Evolutionary conservation across 2,113 vertebrate genomes (phyloP), one percentile per base, ranked within the genome.

Genomic region (Crotophaga sulcirostris): DNA sequence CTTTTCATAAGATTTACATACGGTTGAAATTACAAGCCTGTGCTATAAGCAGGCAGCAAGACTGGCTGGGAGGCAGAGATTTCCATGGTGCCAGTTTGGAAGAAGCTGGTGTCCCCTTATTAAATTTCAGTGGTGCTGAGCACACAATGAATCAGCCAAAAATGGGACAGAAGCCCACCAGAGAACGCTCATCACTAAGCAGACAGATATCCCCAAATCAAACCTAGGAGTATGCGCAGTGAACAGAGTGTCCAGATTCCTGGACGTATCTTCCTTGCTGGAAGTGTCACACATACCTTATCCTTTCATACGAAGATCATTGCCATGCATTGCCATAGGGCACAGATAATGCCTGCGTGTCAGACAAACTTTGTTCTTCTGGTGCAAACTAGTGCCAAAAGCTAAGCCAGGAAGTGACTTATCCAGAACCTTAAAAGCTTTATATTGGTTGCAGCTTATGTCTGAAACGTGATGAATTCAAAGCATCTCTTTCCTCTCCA

Each of bases 251-350:
- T 56, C 51, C 28, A 56, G 11, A 6, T 40, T 78, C 82, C 69
- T 62, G 85, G 49, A n/a, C 11, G 38, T 1, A 4, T 29, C 16
- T 79, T 26, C 26, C 7, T 33, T 1, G 1, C 15, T 44, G 44
- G 12, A 69, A 90, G 6, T 33, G 20, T 29, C 29, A 77, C 16
- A 21, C 3, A 2, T 20, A 44, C 3, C 29, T 70, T 36, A 49
- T 2, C 31, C 31, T 76, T 62, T n/a, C 26, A 15, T 38, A 31
- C 18, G 24, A 70, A 75, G 42, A 36, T n/a, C n/a, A 19, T 12
- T 1, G 0, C 6, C 6, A 3, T 34, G n/a, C 14, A 12, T 44
- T 67, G 19, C 29, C 36, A 31, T 20, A 7, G 31, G 64, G 11
- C 16, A n/a, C 3, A 1, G 20, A 14, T 17, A 18, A 13, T 16